Evolutionary conservation across 1,140 invertebrate species (phyloP).

Genomic region (Trachymyrmex septentrionalis): DNA sequence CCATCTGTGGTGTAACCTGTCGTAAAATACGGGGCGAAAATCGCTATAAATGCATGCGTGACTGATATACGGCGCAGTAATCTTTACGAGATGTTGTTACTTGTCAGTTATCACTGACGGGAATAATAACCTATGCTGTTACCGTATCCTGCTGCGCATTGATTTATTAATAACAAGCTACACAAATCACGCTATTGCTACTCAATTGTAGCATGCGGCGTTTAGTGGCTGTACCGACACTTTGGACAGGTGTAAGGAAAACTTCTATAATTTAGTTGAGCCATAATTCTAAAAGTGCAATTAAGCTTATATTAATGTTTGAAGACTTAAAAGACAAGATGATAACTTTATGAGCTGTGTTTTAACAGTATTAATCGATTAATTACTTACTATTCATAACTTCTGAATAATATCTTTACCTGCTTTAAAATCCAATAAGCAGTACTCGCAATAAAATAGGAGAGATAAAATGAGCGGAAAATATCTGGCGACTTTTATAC

Average conservation of each 20-base stretch:
- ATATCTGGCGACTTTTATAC: background rate
- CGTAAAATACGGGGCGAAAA: conserved; percentile 72
- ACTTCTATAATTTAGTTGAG: conserved; percentile 9
- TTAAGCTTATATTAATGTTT: background rate
- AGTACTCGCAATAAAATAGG: conserved; percentile 7
- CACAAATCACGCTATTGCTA: conserved; percentile 65
- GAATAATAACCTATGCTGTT: conserved; percentile 66
- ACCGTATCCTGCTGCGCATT: conserved; percentile 49
- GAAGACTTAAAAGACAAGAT: background rate
- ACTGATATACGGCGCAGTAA: conserved; percentile 75
- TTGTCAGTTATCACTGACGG: conserved; percentile 71
- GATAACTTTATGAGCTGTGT: background rate
- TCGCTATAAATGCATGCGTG: conserved; percentile 72
- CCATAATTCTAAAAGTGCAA: background rate
- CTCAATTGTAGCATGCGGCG: conserved; percentile 36
- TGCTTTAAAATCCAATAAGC: background rate
- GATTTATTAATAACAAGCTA: conserved; percentile 74
- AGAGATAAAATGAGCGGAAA: background rate
- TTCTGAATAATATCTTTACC: background rate
- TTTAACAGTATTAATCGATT: background rate
- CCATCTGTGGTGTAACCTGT: conserved; percentile 40
- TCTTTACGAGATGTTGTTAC: conserved; percentile 76
- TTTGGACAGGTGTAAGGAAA: conserved; percentile 43
- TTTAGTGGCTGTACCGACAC: conserved; percentile 31
- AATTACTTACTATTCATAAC: conserved; percentile 5